These are phyloP conservation scores for Drosophila chauvacae DNA, from an alignment of 1,140 invertebrate species.

Conservation along the genomic window DNA sequence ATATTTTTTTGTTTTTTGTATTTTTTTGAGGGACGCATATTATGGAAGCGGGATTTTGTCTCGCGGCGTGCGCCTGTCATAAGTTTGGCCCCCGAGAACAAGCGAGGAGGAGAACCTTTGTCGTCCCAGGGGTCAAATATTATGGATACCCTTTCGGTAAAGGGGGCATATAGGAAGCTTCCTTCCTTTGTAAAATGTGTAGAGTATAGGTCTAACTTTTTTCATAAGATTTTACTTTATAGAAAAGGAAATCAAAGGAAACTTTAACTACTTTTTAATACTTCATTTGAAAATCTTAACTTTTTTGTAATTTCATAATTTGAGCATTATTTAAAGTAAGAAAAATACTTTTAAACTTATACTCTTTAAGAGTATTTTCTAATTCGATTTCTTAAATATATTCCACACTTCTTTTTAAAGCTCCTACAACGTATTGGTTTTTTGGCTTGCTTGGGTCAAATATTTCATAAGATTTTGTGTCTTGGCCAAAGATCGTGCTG, in stretches of 20 bases:
- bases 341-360: background rate
- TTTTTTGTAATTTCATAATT: background rate
- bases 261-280: background rate
- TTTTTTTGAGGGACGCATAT: slow-evolving; percentile 16
- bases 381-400: background rate
- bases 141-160: slow-evolving; percentile 23
- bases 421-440: slow-evolving; percentile 28
- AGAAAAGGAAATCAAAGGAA: background rate
- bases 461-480: slow-evolving; percentile 75
- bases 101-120: slow-evolving; percentile 9
- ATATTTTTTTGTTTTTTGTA: background rate
- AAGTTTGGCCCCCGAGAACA: slow-evolving; percentile 58
- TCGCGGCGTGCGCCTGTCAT: slow-evolving; percentile 72
- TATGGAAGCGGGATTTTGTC: slow-evolving; percentile 21
- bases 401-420: slow-evolving; percentile 1
- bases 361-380: background rate
- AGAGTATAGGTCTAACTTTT: no score
- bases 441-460: slow-evolving; percentile 55
- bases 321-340: background rate
- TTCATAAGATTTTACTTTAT: background rate
- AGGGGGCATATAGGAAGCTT: background rate
- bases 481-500: slow-evolving; percentile 72
- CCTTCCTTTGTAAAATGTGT: background rate
- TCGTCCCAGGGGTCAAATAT: slow-evolving; percentile 71
- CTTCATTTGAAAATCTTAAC: no score